Conservation (phyloP, 2,888 invertebrate genomes). For the Drosophila prostipennis region DNA sequence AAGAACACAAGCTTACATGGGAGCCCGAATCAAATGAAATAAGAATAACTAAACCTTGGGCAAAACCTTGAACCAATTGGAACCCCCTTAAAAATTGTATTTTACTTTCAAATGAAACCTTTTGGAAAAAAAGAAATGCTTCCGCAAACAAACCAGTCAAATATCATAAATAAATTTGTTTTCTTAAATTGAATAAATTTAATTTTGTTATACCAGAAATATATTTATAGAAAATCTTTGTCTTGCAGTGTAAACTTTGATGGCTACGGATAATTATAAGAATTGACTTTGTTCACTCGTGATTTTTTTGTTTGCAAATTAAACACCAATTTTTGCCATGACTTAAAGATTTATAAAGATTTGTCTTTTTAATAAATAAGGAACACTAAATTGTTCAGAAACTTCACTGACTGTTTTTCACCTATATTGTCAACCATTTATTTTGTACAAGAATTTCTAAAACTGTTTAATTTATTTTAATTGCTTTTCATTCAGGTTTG, state of each 20-base stretch:
- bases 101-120: background rate
- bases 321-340: too few relatives aligned
- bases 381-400: too few relatives aligned
- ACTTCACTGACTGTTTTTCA: too few relatives aligned
- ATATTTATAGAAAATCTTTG: too few relatives aligned
- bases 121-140: background rate
- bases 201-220: background rate
- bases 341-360: too few relatives aligned
- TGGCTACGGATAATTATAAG: too few relatives aligned
- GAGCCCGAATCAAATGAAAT: background rate
- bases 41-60: background rate
- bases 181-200: background rate
- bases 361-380: too few relatives aligned
- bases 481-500: background rate
- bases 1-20: conserved; percentile 17
- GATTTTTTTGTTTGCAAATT: too few relatives aligned
- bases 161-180: background rate
- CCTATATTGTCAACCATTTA: too few relatives aligned
- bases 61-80: background rate
- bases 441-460: background rate
- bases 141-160: background rate
- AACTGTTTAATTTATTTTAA: background rate
- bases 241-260: too few relatives aligned
- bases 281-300: too few relatives aligned
- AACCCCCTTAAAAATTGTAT: background rate